Evolutionary conservation across 2,888 invertebrate genomes (phyloP).

Genomic region (Tiliacea citrago): DNA sequence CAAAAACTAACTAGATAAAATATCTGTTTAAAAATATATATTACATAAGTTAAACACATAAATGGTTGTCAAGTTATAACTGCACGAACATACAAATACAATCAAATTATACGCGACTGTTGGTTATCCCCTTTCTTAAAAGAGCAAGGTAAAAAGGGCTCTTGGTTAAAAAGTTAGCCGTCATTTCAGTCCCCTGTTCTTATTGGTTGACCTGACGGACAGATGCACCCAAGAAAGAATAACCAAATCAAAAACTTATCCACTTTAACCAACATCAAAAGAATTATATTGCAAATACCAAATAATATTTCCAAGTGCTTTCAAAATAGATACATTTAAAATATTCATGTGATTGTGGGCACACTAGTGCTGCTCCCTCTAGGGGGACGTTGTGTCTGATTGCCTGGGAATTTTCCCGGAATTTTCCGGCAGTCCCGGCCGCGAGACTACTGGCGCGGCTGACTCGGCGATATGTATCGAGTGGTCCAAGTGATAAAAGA

Average conservation of each 20-base stretch:
- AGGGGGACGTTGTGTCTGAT: slow-evolving; percentile 73
- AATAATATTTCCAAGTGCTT: slow-evolving; percentile 41
- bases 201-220: not conserved
- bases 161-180: not conserved
- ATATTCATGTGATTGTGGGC: slow-evolving; percentile 63
- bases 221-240: not conserved
- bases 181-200: not conserved
- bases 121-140: not conserved
- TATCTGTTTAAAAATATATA: not conserved
- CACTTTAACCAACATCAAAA: slow-evolving; percentile 2
- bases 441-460: slow-evolving; percentile 69
- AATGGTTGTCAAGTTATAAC: not conserved
- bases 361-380: slow-evolving; percentile 66
- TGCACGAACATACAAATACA: not conserved
- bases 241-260: slow-evolving; percentile 3
- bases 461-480: slow-evolving; percentile 65
- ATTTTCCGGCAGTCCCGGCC: slow-evolving; percentile 70
- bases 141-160: not conserved
- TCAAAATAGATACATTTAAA: slow-evolving; percentile 49
- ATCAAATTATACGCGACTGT: not conserved
- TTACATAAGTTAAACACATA: not conserved
- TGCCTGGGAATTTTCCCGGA: slow-evolving; percentile 75
- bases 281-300: slow-evolving; percentile 15
- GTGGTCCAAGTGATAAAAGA: slow-evolving; percentile 21
- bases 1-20: not conserved